These are phyloP conservation scores for Oryzias javanicus DNA, from an alignment of 2,113 vertebrate species.

Conservation along the genomic window DNA sequence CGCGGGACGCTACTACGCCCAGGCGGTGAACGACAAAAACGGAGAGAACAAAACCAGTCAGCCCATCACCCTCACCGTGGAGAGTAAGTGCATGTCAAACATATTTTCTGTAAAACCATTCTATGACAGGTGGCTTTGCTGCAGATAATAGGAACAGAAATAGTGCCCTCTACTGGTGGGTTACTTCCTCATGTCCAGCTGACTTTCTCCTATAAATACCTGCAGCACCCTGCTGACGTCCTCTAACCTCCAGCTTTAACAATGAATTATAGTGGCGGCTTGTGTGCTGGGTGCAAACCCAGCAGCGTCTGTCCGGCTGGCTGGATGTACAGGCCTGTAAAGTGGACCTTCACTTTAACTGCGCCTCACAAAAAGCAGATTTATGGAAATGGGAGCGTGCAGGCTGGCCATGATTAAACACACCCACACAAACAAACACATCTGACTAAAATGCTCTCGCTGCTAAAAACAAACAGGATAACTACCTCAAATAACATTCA, in stretches of 20 bases:
- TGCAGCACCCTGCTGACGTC: constrained; percentile 3
- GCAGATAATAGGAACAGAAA: constrained; percentile 35
- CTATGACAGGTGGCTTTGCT: constrained; percentile 44
- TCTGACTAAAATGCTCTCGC: constrained; percentile 19
- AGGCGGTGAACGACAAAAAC: constrained; percentile 97
- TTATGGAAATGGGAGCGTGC: constrained; percentile 38
- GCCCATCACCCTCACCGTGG: constrained; percentile 87
- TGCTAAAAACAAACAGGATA: constrained; percentile 2
- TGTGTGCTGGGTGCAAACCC: constrained; percentile 7
- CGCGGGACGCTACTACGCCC: constrained; percentile 92
- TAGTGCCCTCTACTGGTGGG: constrained; percentile 55
- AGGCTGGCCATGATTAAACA: constrained; percentile 21
- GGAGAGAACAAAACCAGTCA: constrained; percentile 99
- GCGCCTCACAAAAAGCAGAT: constrained; percentile 31
- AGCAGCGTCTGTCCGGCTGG: constrained; percentile 24
- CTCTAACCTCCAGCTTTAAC: constrained; percentile 17
- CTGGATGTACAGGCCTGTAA: constrained; percentile 42
- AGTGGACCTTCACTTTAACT: constrained; percentile 55
- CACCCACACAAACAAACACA: constrained; percentile 12
- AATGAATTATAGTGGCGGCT: constrained; percentile 17
- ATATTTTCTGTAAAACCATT: neutral
- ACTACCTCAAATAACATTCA: constrained; percentile 26
- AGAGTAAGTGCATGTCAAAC: constrained; percentile 81
- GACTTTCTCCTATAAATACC: constrained; percentile 16
- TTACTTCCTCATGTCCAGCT: constrained; percentile 1